phyloP scores from a whole-genome alignment of 2,797 vertebrate species.

The Acrocephalus scirpaceus region DNA sequence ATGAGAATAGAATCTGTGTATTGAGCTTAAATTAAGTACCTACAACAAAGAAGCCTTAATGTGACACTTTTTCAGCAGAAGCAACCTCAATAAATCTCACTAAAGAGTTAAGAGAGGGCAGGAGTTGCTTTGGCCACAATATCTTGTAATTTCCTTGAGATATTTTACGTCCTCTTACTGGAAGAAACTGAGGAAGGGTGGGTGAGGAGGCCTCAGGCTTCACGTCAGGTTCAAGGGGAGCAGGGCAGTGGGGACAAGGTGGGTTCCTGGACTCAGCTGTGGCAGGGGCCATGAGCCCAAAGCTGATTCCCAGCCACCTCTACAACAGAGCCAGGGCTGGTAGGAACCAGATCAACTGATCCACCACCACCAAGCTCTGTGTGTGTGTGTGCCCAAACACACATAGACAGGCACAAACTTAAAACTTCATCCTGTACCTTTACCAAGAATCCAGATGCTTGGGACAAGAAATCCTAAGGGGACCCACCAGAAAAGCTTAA shows the following conservation, averaged over 20 bases:
- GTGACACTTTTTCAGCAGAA: not conserved
- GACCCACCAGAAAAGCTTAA: not conserved
- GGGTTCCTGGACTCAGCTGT: accelerated
- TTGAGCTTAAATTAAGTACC: not conserved
- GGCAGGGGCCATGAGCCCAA: not conserved
- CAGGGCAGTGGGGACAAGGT: accelerated
- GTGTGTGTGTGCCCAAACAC: accelerated
- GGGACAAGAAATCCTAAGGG: not conserved
- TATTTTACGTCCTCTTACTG: not conserved
- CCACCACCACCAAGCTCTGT: accelerated
- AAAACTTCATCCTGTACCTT: not conserved
- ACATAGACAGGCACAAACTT: no score
- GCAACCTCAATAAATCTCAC: not conserved
- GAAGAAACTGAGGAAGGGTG: not conserved
- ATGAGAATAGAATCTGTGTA: not conserved
- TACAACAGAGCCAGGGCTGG: accelerated
- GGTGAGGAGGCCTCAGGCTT: not conserved
- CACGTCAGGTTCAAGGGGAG: not conserved
- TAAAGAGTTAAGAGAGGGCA: not conserved
- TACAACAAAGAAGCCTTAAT: not conserved
- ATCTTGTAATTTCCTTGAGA: not conserved
- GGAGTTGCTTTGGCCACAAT: not conserved
- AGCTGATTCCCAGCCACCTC: not conserved
- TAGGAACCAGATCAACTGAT: not conserved
- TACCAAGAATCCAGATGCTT: not conserved